phyloP scores from a whole-genome alignment of 2,113 vertebrate genomes.

The Chaetops frenatus region DNA sequence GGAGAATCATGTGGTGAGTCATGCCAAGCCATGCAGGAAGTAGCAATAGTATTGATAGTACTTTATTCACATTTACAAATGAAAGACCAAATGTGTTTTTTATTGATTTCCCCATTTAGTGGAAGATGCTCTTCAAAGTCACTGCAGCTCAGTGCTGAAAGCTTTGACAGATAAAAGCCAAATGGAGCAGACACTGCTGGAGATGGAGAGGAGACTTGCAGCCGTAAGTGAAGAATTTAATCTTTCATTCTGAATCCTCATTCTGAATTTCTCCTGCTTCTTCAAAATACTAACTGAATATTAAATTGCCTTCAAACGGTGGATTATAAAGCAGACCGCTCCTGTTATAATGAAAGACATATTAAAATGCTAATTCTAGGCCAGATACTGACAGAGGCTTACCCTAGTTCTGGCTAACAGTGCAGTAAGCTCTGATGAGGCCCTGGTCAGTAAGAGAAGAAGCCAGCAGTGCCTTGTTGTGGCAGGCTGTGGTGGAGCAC shows the following conservation, averaged over 20 bases:
- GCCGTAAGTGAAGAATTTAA: conserved; percentile 63
- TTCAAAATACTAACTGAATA: conserved; percentile 51
- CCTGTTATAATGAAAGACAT: background rate
- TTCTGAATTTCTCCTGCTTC: background rate
- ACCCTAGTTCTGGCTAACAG: background rate
- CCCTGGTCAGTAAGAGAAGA: background rate
- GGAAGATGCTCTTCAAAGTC: conserved; percentile 61
- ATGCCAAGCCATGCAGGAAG: background rate
- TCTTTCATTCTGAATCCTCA: background rate
- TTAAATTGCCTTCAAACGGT: background rate
- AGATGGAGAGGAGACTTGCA: conserved; percentile 61
- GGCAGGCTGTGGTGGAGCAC: background rate
- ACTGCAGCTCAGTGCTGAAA: conserved; percentile 54
- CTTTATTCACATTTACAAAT: conserved; percentile 51
- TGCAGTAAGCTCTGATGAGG: background rate
- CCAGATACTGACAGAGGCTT: background rate
- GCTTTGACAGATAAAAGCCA: conserved; percentile 60
- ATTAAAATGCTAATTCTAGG: conserved; percentile 39
- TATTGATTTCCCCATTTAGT: conserved; percentile 67
- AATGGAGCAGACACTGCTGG: conserved; percentile 62
- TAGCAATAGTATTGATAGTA: background rate
- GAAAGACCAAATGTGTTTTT: conserved; percentile 23
- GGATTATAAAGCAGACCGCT: background rate
- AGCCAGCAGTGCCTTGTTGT: background rate
- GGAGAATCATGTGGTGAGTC: background rate